Evolutionary conservation across 2,888 invertebrate species (phyloP), one percentile per base, ranked within the genome.

Genomic region (Zygaena filipendulae): DNA sequence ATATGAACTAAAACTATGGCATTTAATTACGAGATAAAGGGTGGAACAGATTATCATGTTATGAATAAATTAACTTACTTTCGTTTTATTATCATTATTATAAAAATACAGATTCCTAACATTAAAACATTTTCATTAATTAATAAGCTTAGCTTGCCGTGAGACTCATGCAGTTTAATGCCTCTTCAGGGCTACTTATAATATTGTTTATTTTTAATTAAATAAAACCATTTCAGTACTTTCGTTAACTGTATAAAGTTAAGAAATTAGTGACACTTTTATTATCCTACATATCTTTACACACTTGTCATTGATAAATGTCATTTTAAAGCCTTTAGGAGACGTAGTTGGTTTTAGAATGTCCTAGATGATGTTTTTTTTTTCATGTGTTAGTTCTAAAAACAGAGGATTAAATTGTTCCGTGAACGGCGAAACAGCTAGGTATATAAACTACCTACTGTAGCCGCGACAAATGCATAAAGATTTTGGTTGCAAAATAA

Each of bases 91-190:
- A 77, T 59, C 75, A 77, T 54, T 51, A 48, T 64, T 74, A 77
- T 59, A 77, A 77, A 72, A 79, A 77, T 77, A 77, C 75, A 69
- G 70, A 63, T 70, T 62, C 63, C 61, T 72, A n/a, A 71, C 63
- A 59, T 63, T 66, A 61, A 69, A 69, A 33, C 27, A 19, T 28
- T 25, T 19, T 31, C n/a, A 50, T 47, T 55, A 67, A 72, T 63
- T 63, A 57, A 66, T 57, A 66, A 67, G 63, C 60, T 63, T 68
- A 69, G 69, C 69, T 68, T 68, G 72, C 66, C 70, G 50, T 66
- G 77, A 72, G 71, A 70, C 71, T 71, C 70, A 53, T 53, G 49
- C 40, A 33, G 38, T 45, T 57, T 56, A 58, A 49, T 66, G 74
- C 75, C 77, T 75, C 75, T 67, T 44, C 43, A 39, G 62, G 71